Base-by-base conservation (phyloP, 2,888 invertebrate species). In the Synergus umbraculus region DNA sequence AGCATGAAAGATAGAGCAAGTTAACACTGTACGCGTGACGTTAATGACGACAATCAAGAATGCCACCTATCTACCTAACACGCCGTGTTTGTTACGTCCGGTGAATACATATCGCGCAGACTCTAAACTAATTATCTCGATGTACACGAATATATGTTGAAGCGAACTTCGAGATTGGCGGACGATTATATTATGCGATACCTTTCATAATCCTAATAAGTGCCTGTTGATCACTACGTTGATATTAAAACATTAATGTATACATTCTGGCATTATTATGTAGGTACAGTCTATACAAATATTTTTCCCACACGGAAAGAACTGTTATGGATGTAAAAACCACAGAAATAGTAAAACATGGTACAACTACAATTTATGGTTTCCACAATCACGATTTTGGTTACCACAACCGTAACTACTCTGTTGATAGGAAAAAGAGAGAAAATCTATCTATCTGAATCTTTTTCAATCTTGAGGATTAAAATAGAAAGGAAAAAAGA, bases 1-100 rank as follows among this genome's bases (percentile, higher is more conserved):
- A 46, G 37, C 54, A 73, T 73, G 73, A 63, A 41, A 73, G 76
- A 80, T 60, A 80, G 81, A 81, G 80, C 80, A 82, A 84, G 78
- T 83, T 84, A 84, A 82, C 83, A 84, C 83, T 80, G 77, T 41
- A 76, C 81, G 80, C 81, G 84, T 83, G 82, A 84, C 84, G 82
- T 63, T 82, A 84, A 84, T 82, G 82, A 84, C 77, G 82, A 79
- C 84, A 82, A 81, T 73, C 79, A 67, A 69, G 65, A 78, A 78
- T 78, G 69, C 76, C 78, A 54, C 29, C 63, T 77, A 65, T 46
- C 67, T 44, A 78, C 64, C 22, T 64, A 64, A 64, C 15, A 46
- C 63, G 12, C 15, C 66, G 80, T 79, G 78, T 80, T 81, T 77
- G 77, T 81, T 81, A 81, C 82, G 82, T 83, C 79, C 77, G 83